phyloP scores from a whole-genome alignment of 2,113 vertebrate genomes.

The Microcebus jonahi region DNA sequence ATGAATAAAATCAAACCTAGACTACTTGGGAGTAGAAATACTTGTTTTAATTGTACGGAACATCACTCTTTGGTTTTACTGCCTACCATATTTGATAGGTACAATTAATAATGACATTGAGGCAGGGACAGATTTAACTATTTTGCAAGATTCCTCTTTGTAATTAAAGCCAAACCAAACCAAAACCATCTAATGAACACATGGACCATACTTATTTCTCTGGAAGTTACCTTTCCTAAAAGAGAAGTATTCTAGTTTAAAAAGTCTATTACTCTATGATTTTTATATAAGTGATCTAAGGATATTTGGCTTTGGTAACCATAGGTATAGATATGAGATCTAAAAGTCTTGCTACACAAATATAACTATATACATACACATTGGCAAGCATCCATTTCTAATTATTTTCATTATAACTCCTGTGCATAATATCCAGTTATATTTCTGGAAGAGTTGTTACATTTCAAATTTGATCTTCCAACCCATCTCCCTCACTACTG shows the following conservation, averaged over 20 bases:
- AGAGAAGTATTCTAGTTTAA: background rate
- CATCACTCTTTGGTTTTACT: background rate
- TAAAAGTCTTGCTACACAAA: background rate
- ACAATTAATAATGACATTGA: background rate
- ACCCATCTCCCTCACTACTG: background rate
- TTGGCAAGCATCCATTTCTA: background rate
- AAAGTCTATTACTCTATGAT: background rate
- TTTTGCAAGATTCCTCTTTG: background rate
- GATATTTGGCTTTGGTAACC: background rate
- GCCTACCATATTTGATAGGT: background rate
- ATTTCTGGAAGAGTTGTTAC: background rate
- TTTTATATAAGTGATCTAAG: background rate
- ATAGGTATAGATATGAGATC: background rate
- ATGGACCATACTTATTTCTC: background rate
- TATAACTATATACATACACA: background rate
- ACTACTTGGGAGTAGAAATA: background rate
- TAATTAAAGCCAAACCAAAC: constrained; percentile 4
- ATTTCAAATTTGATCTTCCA: background rate
- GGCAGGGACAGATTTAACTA: background rate
- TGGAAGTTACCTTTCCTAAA: background rate
- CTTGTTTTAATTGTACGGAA: background rate
- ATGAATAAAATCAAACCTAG: background rate
- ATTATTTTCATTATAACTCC: background rate
- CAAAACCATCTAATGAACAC: background rate
- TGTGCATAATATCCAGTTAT: background rate